These are phyloP conservation scores for Melieria crassipennis DNA, from an alignment of 2,888 invertebrate genomes.

Conservation along the genomic window DNA sequence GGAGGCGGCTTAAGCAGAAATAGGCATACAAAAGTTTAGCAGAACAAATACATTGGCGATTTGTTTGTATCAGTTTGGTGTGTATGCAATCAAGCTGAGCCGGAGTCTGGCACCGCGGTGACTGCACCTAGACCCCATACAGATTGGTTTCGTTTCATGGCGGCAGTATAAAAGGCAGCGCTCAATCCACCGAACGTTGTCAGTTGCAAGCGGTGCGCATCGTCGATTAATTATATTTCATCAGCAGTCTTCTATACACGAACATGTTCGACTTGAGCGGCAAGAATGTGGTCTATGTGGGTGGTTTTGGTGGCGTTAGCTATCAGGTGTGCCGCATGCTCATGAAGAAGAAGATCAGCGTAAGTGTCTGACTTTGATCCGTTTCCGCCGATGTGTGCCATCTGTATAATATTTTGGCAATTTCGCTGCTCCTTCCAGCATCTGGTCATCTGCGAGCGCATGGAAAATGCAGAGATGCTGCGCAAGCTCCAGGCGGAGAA, in stretches of 20 bases:
- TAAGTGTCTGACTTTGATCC: constrained; percentile 33
- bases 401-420: neutral
- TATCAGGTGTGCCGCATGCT: constrained; percentile 56
- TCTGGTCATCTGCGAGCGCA: constrained; percentile 55
- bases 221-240: neutral
- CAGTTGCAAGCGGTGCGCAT: constrained; percentile 30
- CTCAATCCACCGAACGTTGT: neutral
- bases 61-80: too few relatives aligned
- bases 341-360: constrained; percentile 56
- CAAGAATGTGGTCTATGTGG: constrained; percentile 60
- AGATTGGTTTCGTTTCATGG: too few relatives aligned
- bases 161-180: constrained; percentile 28
- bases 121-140: too few relatives aligned
- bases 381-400: neutral
- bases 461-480: constrained; percentile 60
- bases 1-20: too few relatives aligned
- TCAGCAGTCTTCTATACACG: too few relatives aligned
- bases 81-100: too few relatives aligned
- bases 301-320: constrained; percentile 58
- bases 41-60: too few relatives aligned
- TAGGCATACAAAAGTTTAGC: too few relatives aligned
- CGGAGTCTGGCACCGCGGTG: too few relatives aligned
- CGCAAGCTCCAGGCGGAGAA: constrained; percentile 56
- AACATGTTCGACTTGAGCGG: constrained; percentile 58
- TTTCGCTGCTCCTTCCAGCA: constrained; percentile 38